Base-by-base conservation (phyloP, 2,797 vertebrate genomes). In the Silurus aristotelis region DNA sequence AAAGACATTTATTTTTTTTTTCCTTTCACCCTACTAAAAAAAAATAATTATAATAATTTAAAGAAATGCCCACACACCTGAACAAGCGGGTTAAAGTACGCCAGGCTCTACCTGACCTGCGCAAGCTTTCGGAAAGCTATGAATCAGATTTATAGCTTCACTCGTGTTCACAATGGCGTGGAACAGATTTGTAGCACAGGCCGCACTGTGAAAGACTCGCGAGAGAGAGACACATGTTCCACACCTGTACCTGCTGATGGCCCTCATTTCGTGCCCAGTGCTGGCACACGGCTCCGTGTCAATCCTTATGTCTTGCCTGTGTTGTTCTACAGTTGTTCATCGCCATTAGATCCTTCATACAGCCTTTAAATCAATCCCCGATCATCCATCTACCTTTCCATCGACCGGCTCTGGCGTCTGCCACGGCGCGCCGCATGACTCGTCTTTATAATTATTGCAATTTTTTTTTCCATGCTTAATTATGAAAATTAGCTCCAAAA, bases 401-500 rank as follows among this genome's bases (percentile, higher is more conserved):
- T 10, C 48, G 6, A 7, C 48, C 48, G 48, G 48, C 48, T 52
- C 6, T 52, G 48, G 48, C 48, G 48, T 52, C 1, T 52, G 48
- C 48, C 48, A 52, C 48, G 6, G 48, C 7, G 48, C 48, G 7
- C 48, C 85, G 17, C 88, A 86, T 82, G 86, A 86, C 82, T 84
- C 87, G 80, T 91, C 88, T 80, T 86, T 80, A 67, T 89, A 86
- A 90, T 89, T 88, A 90, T 87, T 90, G 88, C 85, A 48, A 77
- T 80, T 38, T 86, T 91, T 89, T 88, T 87, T 61, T 87, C 73
- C 66, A 73, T 85, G 86, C 88, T 89, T 89, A 88, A 89, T 90
- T 89, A 90, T 88, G 86, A 88, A 91, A 91, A 90, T 91, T 76
- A 89, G 87, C 80, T 88, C 70, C 82, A 83, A 91, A 89, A 88